These are phyloP conservation scores for Sitophilus oryzae DNA, from an alignment of 1,140 invertebrate species.

Conservation along the genomic window DNA sequence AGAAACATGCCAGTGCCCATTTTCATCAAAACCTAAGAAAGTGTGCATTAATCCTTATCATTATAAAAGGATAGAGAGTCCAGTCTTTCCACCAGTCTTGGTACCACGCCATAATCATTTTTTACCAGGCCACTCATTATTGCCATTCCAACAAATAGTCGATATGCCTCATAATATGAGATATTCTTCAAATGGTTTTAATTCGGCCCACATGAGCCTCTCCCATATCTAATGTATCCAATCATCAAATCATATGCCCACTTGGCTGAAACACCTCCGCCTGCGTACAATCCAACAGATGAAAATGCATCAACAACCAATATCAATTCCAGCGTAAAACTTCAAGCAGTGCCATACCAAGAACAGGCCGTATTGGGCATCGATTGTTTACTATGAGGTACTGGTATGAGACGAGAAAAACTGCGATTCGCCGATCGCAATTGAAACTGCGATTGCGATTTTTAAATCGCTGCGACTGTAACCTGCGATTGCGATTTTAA, in stretches of 20 bases:
- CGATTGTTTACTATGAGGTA: conserved; percentile 93
- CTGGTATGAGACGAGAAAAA: too few relatives aligned
- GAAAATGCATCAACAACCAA: conserved; percentile 54
- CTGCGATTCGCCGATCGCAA: too few relatives aligned
- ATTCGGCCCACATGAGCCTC: conserved; percentile 10
- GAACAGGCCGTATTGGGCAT: conserved; percentile 93
- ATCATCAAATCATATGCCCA: conserved; percentile 57
- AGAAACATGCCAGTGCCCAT: conserved; percentile 91
- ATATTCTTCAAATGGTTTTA: conserved; percentile 72
- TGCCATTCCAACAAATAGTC: conserved; percentile 81
- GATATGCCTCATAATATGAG: conserved; percentile 95
- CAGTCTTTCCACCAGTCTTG: conserved; percentile 91
- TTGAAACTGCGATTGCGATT: too few relatives aligned
- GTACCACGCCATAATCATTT: conserved; percentile 94
- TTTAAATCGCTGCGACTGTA: too few relatives aligned
- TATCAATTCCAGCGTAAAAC: conserved; percentile 50
- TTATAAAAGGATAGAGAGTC: conserved; percentile 90
- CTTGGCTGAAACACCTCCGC: conserved; percentile 84
- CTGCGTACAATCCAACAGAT: conserved; percentile 84
- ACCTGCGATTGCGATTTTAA: too few relatives aligned
- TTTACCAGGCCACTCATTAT: conserved; percentile 79
- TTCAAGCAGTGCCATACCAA: conserved; percentile 79
- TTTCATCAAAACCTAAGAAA: conserved; percentile 92
- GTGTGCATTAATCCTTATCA: conserved; percentile 99
- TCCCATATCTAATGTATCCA: too few relatives aligned